These are phyloP conservation scores for Clarias batrachus DNA, from an alignment of 2,113 vertebrate species.

Conservation along the genomic window DNA sequence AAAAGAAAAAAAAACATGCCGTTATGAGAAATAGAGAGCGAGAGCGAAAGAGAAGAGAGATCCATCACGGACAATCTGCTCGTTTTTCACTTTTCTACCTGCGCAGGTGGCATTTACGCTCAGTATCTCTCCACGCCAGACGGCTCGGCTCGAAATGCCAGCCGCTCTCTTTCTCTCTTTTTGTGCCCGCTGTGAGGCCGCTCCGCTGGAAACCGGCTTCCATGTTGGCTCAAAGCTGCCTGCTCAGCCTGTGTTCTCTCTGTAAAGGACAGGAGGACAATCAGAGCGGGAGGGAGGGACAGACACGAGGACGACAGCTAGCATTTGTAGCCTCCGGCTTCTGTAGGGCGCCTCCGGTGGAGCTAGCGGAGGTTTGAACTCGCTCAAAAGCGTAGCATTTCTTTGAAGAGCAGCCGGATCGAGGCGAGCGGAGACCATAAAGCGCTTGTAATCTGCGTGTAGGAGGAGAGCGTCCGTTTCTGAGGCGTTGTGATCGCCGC, in stretches of 20 bases:
- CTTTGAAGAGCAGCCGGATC: conserved; percentile 69
- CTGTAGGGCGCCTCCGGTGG: conserved; percentile 65
- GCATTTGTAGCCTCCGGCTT: conserved; percentile 66
- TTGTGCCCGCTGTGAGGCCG: conserved; percentile 67
- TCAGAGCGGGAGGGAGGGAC: conserved; percentile 62
- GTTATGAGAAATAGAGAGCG: conserved; percentile 50
- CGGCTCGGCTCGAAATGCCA: conserved; percentile 78
- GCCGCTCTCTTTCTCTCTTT: conserved; percentile 63
- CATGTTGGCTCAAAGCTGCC: conserved; percentile 73
- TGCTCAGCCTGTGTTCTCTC: conserved; percentile 72
- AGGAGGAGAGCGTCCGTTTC: not conserved
- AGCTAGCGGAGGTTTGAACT: conserved; percentile 64
- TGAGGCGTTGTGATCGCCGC: conserved; percentile 4
- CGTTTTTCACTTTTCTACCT: conserved; percentile 53
- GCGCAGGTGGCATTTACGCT: conserved; percentile 78
- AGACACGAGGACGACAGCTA: conserved; percentile 64
- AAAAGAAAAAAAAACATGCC: not conserved
- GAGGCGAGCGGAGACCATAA: conserved; percentile 37
- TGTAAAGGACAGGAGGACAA: conserved; percentile 78
- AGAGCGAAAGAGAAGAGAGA: conserved; percentile 24
- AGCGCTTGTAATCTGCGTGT: conserved; percentile 36
- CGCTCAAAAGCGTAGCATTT: conserved; percentile 77
- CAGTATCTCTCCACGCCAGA: conserved; percentile 73
- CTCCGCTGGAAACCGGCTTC: conserved; percentile 60
- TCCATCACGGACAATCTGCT: conserved; percentile 10